phyloP scores from a whole-genome alignment of 2,113 vertebrate genomes.

The Vimba vimba region DNA sequence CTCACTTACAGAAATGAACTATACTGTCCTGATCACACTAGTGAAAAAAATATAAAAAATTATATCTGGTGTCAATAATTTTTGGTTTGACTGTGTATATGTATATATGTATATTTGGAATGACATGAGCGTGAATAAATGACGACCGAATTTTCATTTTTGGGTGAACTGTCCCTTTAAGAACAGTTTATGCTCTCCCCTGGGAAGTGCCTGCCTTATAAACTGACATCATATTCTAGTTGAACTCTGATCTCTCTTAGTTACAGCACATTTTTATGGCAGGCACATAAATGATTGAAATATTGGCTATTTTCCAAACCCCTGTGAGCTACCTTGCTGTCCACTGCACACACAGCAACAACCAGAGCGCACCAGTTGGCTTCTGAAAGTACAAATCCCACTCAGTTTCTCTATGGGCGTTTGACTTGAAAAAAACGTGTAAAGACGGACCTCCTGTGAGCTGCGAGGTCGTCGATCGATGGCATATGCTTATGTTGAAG shows the following conservation, averaged over 20 bases:
- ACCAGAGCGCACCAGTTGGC: no score
- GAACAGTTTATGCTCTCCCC: background rate
- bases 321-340: background rate
- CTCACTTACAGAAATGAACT: no score
- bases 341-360: background rate
- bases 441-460: background rate
- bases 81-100: no score
- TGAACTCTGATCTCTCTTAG: constrained; percentile 38
- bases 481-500: background rate
- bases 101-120: no score
- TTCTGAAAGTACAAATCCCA: background rate
- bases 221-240: background rate
- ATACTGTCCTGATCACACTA: no score
- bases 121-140: no score
- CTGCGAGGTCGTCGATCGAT: background rate
- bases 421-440: background rate
- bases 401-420: background rate
- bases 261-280: background rate
- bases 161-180: background rate
- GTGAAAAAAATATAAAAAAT: no score
- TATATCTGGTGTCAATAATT: no score
- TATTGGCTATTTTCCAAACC: background rate
- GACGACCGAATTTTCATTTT: background rate
- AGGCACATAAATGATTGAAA: background rate
- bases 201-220: background rate